phyloP scores from a whole-genome alignment of 2,113 vertebrate species.

The Erythrocebus patas region DNA sequence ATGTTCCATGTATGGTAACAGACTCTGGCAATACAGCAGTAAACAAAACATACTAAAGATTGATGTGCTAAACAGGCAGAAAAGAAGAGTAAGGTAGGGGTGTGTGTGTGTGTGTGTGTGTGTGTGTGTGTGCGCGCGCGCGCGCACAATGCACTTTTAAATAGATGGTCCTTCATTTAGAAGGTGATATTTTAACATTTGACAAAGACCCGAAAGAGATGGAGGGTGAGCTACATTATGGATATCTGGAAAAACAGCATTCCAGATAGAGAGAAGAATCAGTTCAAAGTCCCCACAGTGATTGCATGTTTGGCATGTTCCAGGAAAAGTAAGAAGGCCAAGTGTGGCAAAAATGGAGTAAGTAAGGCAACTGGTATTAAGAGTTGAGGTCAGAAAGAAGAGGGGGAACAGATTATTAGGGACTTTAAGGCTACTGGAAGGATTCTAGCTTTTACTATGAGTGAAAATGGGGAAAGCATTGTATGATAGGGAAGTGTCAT shows the following conservation, averaged over 20 bases:
- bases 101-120: too few species aligned
- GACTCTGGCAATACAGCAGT: background rate
- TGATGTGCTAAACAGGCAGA: background rate
- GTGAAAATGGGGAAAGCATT: background rate
- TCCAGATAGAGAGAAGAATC: background rate
- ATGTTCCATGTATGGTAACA: background rate
- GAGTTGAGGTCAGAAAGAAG: background rate
- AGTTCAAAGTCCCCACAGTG: background rate
- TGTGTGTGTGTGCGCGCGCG: fast-evolving
- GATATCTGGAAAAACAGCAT: background rate
- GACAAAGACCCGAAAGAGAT: background rate
- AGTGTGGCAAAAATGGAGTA: background rate
- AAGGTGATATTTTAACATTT: background rate
- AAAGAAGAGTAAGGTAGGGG: background rate
- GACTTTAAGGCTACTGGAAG: background rate
- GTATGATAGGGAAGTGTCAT: background rate
- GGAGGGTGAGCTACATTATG: background rate
- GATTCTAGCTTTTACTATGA: background rate
- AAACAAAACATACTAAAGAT: background rate
- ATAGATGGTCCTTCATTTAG: background rate
- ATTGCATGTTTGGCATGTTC: background rate
- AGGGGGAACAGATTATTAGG: background rate
- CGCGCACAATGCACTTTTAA: background rate
- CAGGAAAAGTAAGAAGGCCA: background rate
- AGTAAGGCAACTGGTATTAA: background rate